Percentiles rank a stretch among this genome's conserved stretches.
Evolutionary conservation across 2,113 vertebrate genomes (phyloP).

Genomic region (Boulengeromyrus knoepffleri): DNA sequence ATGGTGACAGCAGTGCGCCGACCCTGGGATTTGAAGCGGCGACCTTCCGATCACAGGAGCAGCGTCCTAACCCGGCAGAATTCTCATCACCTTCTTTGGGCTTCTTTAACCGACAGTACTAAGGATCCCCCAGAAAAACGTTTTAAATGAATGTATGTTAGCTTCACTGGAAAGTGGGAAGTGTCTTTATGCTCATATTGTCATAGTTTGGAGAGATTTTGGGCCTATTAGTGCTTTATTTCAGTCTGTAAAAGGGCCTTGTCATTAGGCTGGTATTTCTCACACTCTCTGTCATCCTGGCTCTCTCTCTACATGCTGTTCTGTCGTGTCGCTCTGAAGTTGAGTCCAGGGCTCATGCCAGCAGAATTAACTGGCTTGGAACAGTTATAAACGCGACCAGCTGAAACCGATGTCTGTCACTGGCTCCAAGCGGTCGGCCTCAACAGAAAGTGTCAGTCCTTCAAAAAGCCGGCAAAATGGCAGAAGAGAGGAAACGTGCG

Average conservation of each 20-base stretch:
- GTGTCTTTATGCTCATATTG: neutral
- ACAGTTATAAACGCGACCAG: neutral
- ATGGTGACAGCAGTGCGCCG: neutral
- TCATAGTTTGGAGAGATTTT: neutral
- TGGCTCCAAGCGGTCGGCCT: neutral
- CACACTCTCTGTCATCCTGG: neutral
- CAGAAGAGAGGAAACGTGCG: neutral
- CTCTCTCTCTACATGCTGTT: neutral
- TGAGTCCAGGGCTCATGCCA: neutral
- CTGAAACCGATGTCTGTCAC: neutral
- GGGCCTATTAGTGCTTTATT: neutral
- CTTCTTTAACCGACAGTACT: neutral
- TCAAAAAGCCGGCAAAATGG: neutral
- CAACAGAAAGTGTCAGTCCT: neutral
- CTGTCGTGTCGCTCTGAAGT: neutral
- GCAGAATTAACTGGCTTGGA: neutral
- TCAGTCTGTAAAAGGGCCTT: neutral
- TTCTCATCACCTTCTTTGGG: neutral
- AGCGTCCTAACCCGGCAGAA: neutral
- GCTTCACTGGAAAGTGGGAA: neutral
- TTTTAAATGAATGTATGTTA: neutral
- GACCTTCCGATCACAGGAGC: neutral
- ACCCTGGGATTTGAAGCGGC: neutral
- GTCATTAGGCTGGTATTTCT: neutral
- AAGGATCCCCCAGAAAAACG: neutral